Percentiles rank a stretch among this genome's conserved stretches.
These are phyloP conservation scores for Anhinga anhinga DNA, from an alignment of 2,113 vertebrate species.

Conservation along the genomic window DNA sequence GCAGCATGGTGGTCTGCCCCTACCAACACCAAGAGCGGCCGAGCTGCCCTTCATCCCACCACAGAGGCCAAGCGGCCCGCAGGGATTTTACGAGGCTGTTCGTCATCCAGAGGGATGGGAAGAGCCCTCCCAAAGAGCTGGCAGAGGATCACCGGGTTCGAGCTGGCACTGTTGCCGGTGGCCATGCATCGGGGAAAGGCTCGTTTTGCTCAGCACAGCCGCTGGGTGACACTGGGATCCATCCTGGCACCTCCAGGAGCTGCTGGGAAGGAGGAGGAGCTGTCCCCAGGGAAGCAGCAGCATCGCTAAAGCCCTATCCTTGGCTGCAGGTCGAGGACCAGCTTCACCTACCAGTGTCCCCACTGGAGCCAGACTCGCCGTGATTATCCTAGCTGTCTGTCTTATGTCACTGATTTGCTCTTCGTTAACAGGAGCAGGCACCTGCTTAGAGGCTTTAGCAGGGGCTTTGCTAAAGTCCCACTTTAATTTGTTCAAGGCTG, in stretches of 20 bases:
- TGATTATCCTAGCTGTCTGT: not conserved
- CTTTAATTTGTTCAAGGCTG: not conserved
- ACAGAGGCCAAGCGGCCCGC: not conserved
- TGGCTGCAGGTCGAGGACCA: not conserved
- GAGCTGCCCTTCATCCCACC: not conserved
- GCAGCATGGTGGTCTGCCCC: not conserved
- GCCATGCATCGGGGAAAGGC: fast-evolving
- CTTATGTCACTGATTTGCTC: constrained; percentile 38
- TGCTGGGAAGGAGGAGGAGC: not conserved
- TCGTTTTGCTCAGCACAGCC: fast-evolving
- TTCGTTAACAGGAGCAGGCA: constrained; percentile 42
- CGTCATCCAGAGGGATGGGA: not conserved
- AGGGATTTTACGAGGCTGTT: fast-evolving
- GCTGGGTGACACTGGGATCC: not conserved
- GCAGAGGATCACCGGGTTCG: fast-evolving
- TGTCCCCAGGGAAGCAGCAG: not conserved
- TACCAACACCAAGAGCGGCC: fast-evolving
- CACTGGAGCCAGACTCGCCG: not conserved
- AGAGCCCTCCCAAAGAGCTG: not conserved
- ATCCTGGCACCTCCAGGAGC: not conserved
- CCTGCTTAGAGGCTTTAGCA: constrained; percentile 43
- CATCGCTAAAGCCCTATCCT: not conserved
- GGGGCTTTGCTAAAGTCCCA: constrained; percentile 38
- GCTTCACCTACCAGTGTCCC: not conserved
- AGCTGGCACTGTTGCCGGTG: not conserved